phyloP scores from a whole-genome alignment of 2,888 invertebrate species.

The Chrysolina oricalcia region DNA sequence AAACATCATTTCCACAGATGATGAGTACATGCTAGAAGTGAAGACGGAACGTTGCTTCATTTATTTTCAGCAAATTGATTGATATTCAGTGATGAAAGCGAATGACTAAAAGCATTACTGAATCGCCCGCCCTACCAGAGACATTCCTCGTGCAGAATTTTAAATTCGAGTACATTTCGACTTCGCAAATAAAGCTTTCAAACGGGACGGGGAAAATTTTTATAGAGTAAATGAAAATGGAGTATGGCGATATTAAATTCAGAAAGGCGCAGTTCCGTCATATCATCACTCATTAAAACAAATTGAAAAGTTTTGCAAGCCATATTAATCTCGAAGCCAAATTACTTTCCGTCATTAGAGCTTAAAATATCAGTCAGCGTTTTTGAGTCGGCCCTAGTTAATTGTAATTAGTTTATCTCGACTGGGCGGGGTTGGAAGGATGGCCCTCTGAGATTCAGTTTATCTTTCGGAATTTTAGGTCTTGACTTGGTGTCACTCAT shows the following conservation, averaged over 20 bases:
- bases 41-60: too few relatives aligned
- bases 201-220: constrained; percentile 24
- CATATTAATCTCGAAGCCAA: constrained; percentile 65
- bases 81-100: too few relatives aligned
- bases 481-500: neutral
- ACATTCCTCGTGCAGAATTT: neutral
- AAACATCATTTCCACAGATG: too few relatives aligned
- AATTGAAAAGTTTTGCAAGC: constrained; percentile 64
- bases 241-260: constrained; percentile 30
- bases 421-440: constrained; percentile 44
- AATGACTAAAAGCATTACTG: too few relatives aligned
- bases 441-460: constrained; percentile 10
- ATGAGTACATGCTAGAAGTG: too few relatives aligned
- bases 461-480: neutral
- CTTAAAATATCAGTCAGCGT: constrained; percentile 62
- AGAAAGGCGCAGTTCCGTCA: constrained; percentile 45
- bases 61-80: too few relatives aligned
- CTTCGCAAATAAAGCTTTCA: constrained; percentile 7
- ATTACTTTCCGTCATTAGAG: constrained; percentile 67
- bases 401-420: constrained; percentile 67
- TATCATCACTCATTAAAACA: constrained; percentile 59
- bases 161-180: neutral
- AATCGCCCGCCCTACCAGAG: neutral
- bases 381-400: constrained; percentile 61
- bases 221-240: constrained; percentile 40